A percentile compares a stretch with the other conserved stretches of the same genome.
phyloP scores from a whole-genome alignment of 2,113 vertebrate species.

The Dromas ardeola region DNA sequence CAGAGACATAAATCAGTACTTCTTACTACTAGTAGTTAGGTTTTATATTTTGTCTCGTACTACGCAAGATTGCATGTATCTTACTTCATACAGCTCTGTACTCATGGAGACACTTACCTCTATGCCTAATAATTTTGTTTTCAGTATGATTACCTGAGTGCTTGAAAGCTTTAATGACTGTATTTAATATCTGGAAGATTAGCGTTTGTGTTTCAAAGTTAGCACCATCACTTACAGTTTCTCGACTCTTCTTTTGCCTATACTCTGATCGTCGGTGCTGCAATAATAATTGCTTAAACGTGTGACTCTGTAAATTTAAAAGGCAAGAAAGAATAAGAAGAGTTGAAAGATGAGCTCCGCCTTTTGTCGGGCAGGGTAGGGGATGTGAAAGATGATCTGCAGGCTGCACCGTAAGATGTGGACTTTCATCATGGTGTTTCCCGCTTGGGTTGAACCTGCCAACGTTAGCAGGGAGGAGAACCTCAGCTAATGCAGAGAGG shows the following conservation, averaged over 20 bases:
- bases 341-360: not conserved
- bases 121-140: not conserved
- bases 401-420: not conserved
- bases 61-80: fast-evolving
- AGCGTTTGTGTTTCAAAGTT: not conserved
- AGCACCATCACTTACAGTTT: not conserved
- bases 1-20: not conserved
- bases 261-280: not conserved
- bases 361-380: not conserved
- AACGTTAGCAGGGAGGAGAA: fast-evolving
- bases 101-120: not conserved
- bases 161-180: not conserved
- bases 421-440: not conserved
- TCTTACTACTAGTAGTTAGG: not conserved
- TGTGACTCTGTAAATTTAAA: not conserved
- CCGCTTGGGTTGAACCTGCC: not conserved
- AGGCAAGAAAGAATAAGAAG: not conserved
- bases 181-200: not conserved
- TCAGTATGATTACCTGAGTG: not conserved
- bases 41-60: not conserved
- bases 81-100: not conserved
- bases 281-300: not conserved
- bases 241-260: not conserved
- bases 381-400: not conserved
- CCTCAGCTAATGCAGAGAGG: not conserved